Percentiles rank a stretch among this genome's conserved stretches.
Conservation (phyloP, 2,888 invertebrate genomes). For the Argyresthia albistria region DNA sequence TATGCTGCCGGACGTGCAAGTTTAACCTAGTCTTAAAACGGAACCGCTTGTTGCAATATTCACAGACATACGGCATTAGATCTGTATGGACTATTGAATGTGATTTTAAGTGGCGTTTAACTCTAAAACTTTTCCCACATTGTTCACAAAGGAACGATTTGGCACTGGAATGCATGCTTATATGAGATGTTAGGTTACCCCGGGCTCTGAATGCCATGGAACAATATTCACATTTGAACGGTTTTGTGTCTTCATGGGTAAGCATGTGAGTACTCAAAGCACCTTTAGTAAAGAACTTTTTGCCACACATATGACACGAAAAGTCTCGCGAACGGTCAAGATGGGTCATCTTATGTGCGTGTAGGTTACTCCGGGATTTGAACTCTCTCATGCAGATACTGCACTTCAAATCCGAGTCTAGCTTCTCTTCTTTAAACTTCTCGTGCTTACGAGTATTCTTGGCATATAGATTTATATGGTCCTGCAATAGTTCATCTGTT, state of each 20-base stretch:
- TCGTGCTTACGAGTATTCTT: slow-evolving; percentile 20
- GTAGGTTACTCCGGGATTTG: slow-evolving; percentile 46
- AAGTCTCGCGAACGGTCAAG: slow-evolving; percentile 56
- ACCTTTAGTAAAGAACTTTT: slow-evolving; percentile 64
- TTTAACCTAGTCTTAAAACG: slow-evolving; percentile 58
- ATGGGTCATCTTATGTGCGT: slow-evolving; percentile 51
- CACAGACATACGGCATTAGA: slow-evolving; percentile 51
- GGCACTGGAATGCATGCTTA: slow-evolving; percentile 47
- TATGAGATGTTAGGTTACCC: slow-evolving; percentile 52
- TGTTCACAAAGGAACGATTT: slow-evolving; percentile 63
- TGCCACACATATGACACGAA: slow-evolving; percentile 57
- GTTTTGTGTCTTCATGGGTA: slow-evolving; percentile 52
- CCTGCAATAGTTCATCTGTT: slow-evolving; percentile 34
- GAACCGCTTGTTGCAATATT: slow-evolving; percentile 56
- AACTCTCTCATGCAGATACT: slow-evolving; percentile 48
- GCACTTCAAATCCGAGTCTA: slow-evolving; percentile 37
- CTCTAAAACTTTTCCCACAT: slow-evolving; percentile 57
- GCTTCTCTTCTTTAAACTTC: slow-evolving; percentile 27
- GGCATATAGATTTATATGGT: slow-evolving; percentile 39
- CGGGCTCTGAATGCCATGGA: slow-evolving; percentile 51
- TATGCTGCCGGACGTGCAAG: slow-evolving; percentile 57
- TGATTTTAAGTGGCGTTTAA: slow-evolving; percentile 57
- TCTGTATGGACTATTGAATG: slow-evolving; percentile 64
- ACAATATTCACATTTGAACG: slow-evolving; percentile 56
- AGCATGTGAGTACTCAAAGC: slow-evolving; percentile 52